Evolutionary conservation across 1,140 invertebrate species (phyloP), one percentile per base, ranked within the genome.

Genomic region (Ceratosolen solmsi): DNA sequence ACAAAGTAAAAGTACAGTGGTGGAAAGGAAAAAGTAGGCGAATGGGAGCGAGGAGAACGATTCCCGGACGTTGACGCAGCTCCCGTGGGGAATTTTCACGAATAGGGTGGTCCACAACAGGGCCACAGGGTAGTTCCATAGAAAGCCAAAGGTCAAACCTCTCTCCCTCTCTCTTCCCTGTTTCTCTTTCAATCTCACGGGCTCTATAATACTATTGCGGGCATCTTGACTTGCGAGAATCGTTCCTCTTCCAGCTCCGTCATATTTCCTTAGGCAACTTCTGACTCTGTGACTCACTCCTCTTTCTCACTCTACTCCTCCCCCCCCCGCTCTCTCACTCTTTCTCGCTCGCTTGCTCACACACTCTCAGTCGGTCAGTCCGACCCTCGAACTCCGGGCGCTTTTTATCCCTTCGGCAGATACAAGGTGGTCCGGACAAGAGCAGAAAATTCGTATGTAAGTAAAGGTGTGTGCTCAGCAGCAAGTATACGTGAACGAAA

Each of bases 21-120:
- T 63, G 17, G 54, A 71, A 51, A 49, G 56, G 13, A 46, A 25
- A 80, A 63, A 41, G 49, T 56, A 33, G 30, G 41, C 30, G 58
- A 68, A 25, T 22, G 58, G 56, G 60, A 74, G n/a, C 51, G 49
- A 70, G 51, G 17, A 54, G 56, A 83, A 73, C 86, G 86, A 88
- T 87, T 87, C 77, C 84, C 86, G 87, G 86, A 89, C 89, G 88
- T 90, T 90, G 89, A 90, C 89, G 87, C 84, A 86, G 86, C 87
- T 91, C 89, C 87, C 90, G 86, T 82, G 89, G 88, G 90, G 87
- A 88, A 90, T 88, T 90, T 90, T 90, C 87, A 84, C 87, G 85
- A 84, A 82, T 85, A 83, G 85, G 85, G 86, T 85, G 82, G 85
- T 49, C 38, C 77, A 38, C 33, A n/a, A n/a, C n/a, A n/a, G 54